These are phyloP conservation scores for Chionomys nivalis DNA, from an alignment of 2,113 vertebrate genomes.

Conservation along the genomic window DNA sequence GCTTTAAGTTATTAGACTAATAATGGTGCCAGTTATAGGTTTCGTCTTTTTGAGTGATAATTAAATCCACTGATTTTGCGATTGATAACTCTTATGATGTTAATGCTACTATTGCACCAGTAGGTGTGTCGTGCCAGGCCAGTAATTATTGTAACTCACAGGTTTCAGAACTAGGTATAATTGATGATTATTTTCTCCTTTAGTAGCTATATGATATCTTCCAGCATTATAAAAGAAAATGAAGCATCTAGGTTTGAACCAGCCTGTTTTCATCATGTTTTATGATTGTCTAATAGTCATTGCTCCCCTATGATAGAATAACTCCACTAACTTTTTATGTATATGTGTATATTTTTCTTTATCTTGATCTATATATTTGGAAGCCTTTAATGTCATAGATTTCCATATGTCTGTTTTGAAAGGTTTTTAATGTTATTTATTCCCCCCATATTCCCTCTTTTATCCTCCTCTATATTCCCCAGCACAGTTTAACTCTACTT, in stretches of 20 bases:
- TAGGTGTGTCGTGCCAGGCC: not conserved
- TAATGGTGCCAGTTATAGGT: not conserved
- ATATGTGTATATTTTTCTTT: not conserved
- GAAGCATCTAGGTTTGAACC: not conserved
- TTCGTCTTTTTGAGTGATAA: not conserved
- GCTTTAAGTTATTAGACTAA: not conserved
- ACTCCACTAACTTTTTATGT: not conserved
- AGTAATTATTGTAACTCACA: no score
- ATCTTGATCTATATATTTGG: not conserved
- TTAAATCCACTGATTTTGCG: not conserved
- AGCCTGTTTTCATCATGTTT: not conserved
- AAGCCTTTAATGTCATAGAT: not conserved
- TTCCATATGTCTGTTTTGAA: not conserved
- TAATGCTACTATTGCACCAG: not conserved
- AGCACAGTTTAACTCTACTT: not conserved
- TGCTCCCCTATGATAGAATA: not conserved
- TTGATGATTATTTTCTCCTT: not conserved
- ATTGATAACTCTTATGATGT: not conserved
- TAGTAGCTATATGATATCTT: not conserved
- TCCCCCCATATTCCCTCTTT: not conserved
- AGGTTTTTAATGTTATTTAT: not conserved
- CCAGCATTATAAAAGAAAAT: not conserved
- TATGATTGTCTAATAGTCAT: not conserved
- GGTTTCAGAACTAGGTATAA: not conserved
- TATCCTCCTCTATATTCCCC: not conserved